phyloP scores from a whole-genome alignment of 2,797 vertebrate species.

The Podarcis lilfordi region DNA sequence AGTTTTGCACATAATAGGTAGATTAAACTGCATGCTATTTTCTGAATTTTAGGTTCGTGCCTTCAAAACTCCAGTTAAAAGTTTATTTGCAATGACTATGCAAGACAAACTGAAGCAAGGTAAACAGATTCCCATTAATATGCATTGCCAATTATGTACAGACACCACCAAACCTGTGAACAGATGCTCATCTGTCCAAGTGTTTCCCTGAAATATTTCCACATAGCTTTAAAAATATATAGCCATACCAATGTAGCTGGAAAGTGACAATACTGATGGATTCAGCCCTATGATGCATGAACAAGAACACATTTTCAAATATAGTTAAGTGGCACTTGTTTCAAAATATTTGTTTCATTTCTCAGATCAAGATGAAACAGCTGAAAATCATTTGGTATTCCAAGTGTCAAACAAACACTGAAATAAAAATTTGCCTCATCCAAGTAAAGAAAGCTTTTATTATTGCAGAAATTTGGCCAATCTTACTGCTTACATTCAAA shows the following conservation, averaged over 20 bases:
- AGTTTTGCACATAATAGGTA: conserved; percentile 51
- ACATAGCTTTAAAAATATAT: conserved; percentile 59
- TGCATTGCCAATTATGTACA: conserved; percentile 59
- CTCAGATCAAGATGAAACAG: conserved; percentile 50
- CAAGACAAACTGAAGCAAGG: conserved; percentile 57
- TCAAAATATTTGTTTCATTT: conserved; percentile 52
- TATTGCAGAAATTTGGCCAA: conserved; percentile 8
- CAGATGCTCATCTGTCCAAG: conserved; percentile 65
- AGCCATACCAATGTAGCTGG: conserved; percentile 68
- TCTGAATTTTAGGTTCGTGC: conserved; percentile 56
- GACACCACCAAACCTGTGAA: conserved; percentile 49
- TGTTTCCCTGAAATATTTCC: conserved; percentile 70
- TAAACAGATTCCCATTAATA: conserved; percentile 63
- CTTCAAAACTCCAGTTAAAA: conserved; percentile 49
- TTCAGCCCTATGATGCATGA: conserved; percentile 66
- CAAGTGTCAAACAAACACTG: not conserved
- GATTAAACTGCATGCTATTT: conserved; percentile 54
- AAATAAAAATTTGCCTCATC: not conserved
- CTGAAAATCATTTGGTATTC: conserved; percentile 23
- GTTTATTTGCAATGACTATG: conserved; percentile 66
- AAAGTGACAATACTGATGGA: conserved; percentile 67
- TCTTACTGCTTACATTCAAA: not conserved
- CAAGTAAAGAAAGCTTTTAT: not conserved
- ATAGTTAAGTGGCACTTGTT: conserved; percentile 58
- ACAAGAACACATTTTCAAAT: conserved; percentile 28